A percentile compares a stretch with the other conserved stretches of the same genome.
These are phyloP conservation scores for Osedax frankpressi DNA, from an alignment of 2,888 invertebrate genomes.

Conservation along the genomic window DNA sequence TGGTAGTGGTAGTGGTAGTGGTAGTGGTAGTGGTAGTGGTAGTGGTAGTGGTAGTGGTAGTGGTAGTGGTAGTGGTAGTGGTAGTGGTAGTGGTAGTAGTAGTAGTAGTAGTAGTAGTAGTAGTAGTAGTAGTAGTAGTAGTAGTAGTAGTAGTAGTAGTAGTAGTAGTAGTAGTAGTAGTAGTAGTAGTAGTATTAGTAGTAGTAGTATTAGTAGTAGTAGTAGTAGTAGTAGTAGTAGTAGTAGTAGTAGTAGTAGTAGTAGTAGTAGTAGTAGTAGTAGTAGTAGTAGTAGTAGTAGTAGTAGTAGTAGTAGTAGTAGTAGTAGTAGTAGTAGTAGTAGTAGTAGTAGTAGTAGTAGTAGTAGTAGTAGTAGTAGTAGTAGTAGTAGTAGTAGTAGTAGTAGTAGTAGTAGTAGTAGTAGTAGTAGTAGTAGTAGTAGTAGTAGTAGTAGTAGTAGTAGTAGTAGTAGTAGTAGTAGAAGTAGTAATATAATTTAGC, in stretches of 20 bases:
- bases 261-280: conserved; percentile 25
- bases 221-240: conserved; percentile 26
- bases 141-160: conserved; percentile 25
- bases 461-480: conserved; percentile 24
- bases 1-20: conserved; percentile 27
- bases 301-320: conserved; percentile 28
- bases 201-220: not conserved
- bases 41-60: conserved; percentile 24
- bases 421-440: conserved; percentile 27
- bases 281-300: conserved; percentile 27
- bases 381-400: conserved; percentile 21
- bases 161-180: conserved; percentile 28
- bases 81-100: not conserved
- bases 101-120: conserved; percentile 17
- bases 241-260: conserved; percentile 28
- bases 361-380: conserved; percentile 23
- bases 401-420: conserved; percentile 27
- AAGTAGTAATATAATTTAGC: not conserved
- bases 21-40: conserved; percentile 20
- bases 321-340: conserved; percentile 27
- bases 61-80: not conserved
- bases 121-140: conserved; percentile 22
- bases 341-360: conserved; percentile 28
- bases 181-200: conserved; percentile 26
- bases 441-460: conserved; percentile 28